Evolutionary conservation across 2,888 invertebrate genomes (phyloP).

Genomic region (Xestia ashworthii): DNA sequence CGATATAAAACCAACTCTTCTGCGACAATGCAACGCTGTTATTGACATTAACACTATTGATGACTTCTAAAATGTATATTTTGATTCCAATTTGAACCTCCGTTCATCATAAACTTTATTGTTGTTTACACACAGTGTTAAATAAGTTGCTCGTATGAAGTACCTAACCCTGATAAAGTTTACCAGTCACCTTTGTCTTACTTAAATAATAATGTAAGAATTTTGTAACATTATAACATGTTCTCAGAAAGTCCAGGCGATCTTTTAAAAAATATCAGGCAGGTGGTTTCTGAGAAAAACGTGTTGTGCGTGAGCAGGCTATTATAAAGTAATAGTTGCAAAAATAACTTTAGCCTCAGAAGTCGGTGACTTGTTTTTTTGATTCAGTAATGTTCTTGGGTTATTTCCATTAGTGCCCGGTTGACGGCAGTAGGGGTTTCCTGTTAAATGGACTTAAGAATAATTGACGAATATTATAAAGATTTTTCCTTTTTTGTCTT

Average conservation of each 20-base stretch:
- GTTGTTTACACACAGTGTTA: background rate
- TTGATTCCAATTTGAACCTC: background rate
- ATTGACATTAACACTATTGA: too few relatives aligned
- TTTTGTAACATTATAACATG: background rate
- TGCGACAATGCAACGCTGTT: too few relatives aligned
- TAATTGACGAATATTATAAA: background rate
- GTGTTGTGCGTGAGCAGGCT: background rate
- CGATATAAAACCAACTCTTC: too few relatives aligned
- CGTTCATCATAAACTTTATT: too few relatives aligned
- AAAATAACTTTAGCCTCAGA: too few relatives aligned
- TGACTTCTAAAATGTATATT: background rate
- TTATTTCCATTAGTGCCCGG: too few relatives aligned
- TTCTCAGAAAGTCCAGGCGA: background rate
- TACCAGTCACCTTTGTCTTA: background rate
- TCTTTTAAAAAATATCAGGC: background rate
- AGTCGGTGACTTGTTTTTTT: too few relatives aligned
- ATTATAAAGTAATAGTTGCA: background rate
- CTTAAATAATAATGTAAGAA: background rate
- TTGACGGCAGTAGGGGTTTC: too few relatives aligned
- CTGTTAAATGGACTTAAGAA: background rate
- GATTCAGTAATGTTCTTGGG: too few relatives aligned
- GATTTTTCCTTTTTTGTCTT: too few relatives aligned
- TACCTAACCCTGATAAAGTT: background rate
- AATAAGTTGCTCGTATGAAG: background rate
- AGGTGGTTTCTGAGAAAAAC: background rate